A percentile compares a stretch with the other conserved stretches of the same genome.
These are phyloP conservation scores for Grammomys dolichurus DNA, from an alignment of 2,113 vertebrate species.

Conservation along the genomic window DNA sequence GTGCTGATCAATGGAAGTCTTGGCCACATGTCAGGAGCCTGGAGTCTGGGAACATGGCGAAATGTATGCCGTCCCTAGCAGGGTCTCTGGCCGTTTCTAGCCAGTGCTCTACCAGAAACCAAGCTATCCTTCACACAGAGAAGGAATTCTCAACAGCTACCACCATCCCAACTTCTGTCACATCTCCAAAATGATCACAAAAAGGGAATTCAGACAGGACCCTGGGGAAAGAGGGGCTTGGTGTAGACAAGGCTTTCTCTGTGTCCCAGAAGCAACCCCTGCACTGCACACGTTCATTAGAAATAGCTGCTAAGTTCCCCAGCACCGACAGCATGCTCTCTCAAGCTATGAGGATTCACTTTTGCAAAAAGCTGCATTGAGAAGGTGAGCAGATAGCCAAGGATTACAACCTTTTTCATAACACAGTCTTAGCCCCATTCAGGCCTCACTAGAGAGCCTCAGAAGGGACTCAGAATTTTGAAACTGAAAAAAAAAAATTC, in stretches of 20 bases:
- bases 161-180: background rate
- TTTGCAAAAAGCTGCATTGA: background rate
- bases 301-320: background rate
- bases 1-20: no score
- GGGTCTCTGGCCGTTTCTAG: no score
- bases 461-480: background rate
- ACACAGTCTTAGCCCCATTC: background rate
- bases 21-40: no score
- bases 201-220: background rate
- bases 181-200: background rate
- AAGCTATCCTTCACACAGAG: no score
- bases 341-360: background rate
- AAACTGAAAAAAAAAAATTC: background rate
- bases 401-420: background rate
- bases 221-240: background rate
- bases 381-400: background rate
- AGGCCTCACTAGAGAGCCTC: background rate
- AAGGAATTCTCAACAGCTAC: background rate
- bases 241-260: background rate
- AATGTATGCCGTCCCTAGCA: no score
- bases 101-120: no score
- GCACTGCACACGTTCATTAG: rapidly evolving
- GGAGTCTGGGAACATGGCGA: no score
- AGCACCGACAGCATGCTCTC: background rate
- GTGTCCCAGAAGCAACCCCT: background rate